Percentiles rank a stretch among this genome's conserved stretches.
These are phyloP conservation scores for Caenorhabditis brenneri DNA, from an alignment of 1,140 invertebrate species.

Conservation along the genomic window DNA sequence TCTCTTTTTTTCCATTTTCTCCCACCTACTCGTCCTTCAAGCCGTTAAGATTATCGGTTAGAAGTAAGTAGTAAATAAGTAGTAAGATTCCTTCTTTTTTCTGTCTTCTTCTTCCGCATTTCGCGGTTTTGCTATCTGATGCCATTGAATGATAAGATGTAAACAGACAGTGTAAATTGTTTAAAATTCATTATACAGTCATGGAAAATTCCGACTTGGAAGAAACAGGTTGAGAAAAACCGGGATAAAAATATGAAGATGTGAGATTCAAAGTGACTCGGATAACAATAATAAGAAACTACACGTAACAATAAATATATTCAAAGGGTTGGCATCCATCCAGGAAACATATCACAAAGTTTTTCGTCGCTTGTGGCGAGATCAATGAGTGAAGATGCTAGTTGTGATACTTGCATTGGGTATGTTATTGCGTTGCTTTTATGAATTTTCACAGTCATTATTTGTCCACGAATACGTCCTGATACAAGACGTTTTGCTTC, in stretches of 20 bases:
- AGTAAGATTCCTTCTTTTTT: neutral
- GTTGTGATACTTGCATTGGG: conserved; percentile 20
- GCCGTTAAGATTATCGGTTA: neutral
- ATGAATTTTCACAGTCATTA: neutral
- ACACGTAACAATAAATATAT: neutral
- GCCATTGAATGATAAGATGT: neutral
- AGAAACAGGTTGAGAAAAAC: too few species aligned
- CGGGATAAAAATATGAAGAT: neutral
- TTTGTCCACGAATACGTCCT: conserved; percentile 9
- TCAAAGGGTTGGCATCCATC: conserved; percentile 13
- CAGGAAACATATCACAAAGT: neutral
- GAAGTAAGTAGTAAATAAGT: conserved; percentile 9
- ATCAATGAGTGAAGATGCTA: neutral
- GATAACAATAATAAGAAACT: neutral
- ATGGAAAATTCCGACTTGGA: neutral
- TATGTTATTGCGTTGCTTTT: neutral
- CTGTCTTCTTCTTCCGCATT: conserved; percentile 21
- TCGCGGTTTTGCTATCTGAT: neutral
- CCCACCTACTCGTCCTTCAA: neutral
- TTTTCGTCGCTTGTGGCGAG: neutral
- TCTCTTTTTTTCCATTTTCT: neutral
- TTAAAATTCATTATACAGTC: neutral
- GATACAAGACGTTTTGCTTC: conserved; percentile 5
- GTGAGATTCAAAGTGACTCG: neutral
- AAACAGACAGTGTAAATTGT: neutral